Percentiles rank a stretch among this genome's conserved stretches.
phyloP scores from a whole-genome alignment of 2,797 vertebrate species.

The Pempheris klunzingeri region DNA sequence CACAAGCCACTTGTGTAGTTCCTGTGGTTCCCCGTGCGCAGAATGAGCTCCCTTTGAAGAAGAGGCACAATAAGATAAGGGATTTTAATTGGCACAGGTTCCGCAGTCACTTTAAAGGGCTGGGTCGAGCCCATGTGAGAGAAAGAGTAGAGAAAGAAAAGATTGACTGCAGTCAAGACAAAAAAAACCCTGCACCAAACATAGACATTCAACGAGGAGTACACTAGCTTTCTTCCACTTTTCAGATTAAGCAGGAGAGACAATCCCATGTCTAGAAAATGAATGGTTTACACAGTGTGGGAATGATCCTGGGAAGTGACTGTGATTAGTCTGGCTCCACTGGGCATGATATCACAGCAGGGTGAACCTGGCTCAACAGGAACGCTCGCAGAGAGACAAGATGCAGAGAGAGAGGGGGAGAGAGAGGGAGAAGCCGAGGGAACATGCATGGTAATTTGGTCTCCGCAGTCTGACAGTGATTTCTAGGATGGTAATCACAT shows the following conservation, averaged over 20 bases:
- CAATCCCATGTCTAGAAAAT: slow-evolving; percentile 54
- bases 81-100: slow-evolving; percentile 56
- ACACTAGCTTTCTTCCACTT: slow-evolving; percentile 21
- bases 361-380: slow-evolving; percentile 56
- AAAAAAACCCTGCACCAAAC: slow-evolving; percentile 19
- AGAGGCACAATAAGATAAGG: slow-evolving; percentile 47
- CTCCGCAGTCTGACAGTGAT: slow-evolving; percentile 72
- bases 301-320: slow-evolving; percentile 73
- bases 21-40: slow-evolving; percentile 51
- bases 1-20: slow-evolving; percentile 60
- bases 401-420: slow-evolving; percentile 8
- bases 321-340: slow-evolving; percentile 81
- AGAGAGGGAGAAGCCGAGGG: slow-evolving; percentile 15
- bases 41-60: slow-evolving; percentile 56
- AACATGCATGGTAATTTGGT: slow-evolving; percentile 62
- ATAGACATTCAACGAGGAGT: neutral
- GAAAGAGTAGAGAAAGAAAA: slow-evolving; percentile 7
- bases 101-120: slow-evolving; percentile 3
- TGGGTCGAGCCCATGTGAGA: neutral
- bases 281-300: slow-evolving; percentile 63
- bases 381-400: slow-evolving; percentile 31
- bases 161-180: neutral
- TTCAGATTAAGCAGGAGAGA: slow-evolving; percentile 45
- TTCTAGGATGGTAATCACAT: slow-evolving; percentile 78
- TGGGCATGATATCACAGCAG: slow-evolving; percentile 75